Conservation (phyloP, 2,113 vertebrate species). For the Bettongia penicillata region DNA sequence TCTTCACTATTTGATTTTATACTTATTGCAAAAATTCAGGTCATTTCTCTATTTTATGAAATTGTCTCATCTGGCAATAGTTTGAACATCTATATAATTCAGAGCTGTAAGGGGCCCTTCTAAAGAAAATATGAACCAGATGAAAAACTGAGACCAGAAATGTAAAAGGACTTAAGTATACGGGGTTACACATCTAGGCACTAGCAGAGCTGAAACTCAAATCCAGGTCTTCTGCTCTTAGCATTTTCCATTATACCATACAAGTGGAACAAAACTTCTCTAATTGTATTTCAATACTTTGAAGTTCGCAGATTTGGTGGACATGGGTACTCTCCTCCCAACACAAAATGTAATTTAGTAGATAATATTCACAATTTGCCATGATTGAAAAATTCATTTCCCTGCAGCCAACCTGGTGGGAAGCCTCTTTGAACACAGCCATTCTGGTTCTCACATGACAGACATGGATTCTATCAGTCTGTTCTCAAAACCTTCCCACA, state of each 20-base stretch:
- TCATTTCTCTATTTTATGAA: constrained; percentile 29
- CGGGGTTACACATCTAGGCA: background rate
- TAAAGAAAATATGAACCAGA: background rate
- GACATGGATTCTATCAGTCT: background rate
- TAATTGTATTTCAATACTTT: background rate
- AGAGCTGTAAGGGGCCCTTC: background rate
- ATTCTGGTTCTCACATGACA: background rate
- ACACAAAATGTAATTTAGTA: background rate
- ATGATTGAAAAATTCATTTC: background rate
- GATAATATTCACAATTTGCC: background rate
- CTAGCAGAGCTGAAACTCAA: background rate
- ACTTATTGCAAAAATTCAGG: background rate
- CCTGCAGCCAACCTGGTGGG: background rate
- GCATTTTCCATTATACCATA: background rate
- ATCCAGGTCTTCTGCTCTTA: background rate
- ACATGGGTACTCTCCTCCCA: background rate
- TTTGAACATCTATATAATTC: constrained; percentile 22
- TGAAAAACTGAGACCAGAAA: background rate
- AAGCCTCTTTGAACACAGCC: background rate
- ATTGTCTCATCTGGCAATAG: background rate
- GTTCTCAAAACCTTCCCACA: background rate
- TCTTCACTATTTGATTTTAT: background rate
- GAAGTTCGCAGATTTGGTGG: background rate
- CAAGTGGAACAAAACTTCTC: background rate
- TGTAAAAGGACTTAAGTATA: background rate